A percentile compares a stretch with the other conserved stretches of the same genome.
phyloP scores from a whole-genome alignment of 1,140 invertebrate genomes.

The Cydia amplana region DNA sequence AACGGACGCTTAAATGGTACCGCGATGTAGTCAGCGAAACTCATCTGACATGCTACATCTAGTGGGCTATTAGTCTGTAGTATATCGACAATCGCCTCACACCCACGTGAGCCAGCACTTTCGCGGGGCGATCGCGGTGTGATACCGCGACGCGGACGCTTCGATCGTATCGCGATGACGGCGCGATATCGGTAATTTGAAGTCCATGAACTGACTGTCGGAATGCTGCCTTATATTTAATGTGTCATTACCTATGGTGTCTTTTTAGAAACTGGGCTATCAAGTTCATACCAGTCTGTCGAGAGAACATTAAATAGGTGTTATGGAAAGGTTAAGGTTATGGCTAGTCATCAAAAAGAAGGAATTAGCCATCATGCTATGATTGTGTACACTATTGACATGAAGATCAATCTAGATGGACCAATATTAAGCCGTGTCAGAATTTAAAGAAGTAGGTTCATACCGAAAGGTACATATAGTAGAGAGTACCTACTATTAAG shows the following conservation, averaged over 20 bases:
- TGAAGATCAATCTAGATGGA: no score
- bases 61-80: slow-evolving; percentile 47
- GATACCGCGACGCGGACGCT: slow-evolving; percentile 62
- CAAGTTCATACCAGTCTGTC: neutral
- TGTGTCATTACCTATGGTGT: slow-evolving; percentile 57
- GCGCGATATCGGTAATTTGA: slow-evolving; percentile 68
- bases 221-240: slow-evolving; percentile 58
- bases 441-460: no score
- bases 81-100: slow-evolving; percentile 57
- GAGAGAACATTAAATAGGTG: neutral
- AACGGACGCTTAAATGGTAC: no score
- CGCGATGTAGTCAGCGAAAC: no score
- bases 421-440: no score
- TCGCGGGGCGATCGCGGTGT: slow-evolving; percentile 69
- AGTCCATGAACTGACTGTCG: slow-evolving; percentile 67
- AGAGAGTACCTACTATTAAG: no score
- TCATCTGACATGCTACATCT: neutral
- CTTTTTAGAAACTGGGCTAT: slow-evolving; percentile 40
- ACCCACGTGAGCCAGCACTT: slow-evolving; percentile 73
- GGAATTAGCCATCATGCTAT: no score
- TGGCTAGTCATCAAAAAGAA: no score
- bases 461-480: no score
- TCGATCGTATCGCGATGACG: slow-evolving; percentile 72
- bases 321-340: slow-evolving; percentile 1
- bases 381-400: no score